Base-by-base conservation (phyloP, 2,797 vertebrate genomes). In the Aphelocoma californica region DNA sequence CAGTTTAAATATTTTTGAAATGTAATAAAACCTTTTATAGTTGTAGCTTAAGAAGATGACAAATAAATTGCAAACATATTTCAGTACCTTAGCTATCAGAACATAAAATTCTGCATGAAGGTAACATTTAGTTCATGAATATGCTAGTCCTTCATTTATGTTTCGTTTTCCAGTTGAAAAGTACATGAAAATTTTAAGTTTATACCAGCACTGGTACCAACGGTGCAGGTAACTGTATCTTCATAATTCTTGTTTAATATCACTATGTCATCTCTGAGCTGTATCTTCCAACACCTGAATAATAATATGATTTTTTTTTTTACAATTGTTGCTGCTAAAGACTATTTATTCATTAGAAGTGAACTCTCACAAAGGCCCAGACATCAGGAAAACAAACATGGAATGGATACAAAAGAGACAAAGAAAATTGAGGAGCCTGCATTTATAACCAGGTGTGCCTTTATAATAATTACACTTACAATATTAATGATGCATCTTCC, bases 1-100 rank as follows among this genome's bases (percentile, higher is more conserved):
- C 61, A 32, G 50, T 91, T 95, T 95, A 86, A 93, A 72, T 94
- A 85, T 87, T 84, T 92, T 86, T 86, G 50, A 93, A 92, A 85
- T 45, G 38, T 25, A 82, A 87, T 74, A 83, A 85, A 95, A 57
- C 2, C 70, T 61, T 93, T 94, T 77, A 74, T 78, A 66, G 60
- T 60, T 85, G 45, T 57, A 54, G 48, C 50, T 92, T 89, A 88
- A 87, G 42, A 84, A 65, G 57, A 79, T 36, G 58, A 79, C 40
- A 92, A 82, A 92, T 70, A 91, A 86, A 92, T 81, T 31, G 20
- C 45, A 79, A 91, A 83, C 36, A 65, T 88, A 78, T 90, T 92
- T 81, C 60, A 70, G 42, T 29, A 75, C 19, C 15, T 80, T 54
- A 77, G 42, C 58, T 44, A 56, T 42, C 42, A 79, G 51, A 77